A percentile compares a stretch with the other conserved stretches of the same genome.
phyloP scores from a whole-genome alignment of 2,113 vertebrate species.

The Spea bombifrons region DNA sequence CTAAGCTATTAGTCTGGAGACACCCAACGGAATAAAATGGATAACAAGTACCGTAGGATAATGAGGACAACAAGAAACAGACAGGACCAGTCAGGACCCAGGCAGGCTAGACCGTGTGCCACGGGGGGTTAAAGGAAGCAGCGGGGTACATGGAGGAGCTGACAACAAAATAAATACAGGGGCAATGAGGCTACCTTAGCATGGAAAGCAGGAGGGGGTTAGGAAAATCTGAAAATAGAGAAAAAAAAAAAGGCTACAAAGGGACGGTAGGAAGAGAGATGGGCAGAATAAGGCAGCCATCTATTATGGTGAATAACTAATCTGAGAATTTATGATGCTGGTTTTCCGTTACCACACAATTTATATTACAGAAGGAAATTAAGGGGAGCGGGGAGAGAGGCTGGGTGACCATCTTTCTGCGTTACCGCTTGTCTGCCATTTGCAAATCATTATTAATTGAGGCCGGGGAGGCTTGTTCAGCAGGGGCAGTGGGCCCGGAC shows the following conservation, averaged over 20 bases:
- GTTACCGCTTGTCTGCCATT: constrained; percentile 89
- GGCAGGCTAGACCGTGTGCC: background rate
- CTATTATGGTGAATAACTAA: constrained; percentile 80
- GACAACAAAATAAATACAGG: constrained; percentile 28
- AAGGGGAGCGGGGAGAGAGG: constrained; percentile 70
- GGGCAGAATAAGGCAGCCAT: constrained; percentile 64
- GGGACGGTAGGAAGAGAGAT: constrained; percentile 25
- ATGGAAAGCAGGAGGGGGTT: constrained; percentile 48
- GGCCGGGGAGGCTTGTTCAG: constrained; percentile 68
- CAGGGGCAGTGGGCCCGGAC: constrained; percentile 69
- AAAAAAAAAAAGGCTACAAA: constrained; percentile 18
- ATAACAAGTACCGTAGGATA: too few species aligned
- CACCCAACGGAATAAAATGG: too few species aligned
- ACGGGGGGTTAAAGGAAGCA: background rate
- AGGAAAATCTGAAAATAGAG: background rate
- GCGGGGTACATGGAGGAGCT: background rate
- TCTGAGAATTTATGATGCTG: constrained; percentile 78
- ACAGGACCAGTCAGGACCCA: too few species aligned
- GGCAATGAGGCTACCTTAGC: constrained; percentile 24
- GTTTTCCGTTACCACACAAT: constrained; percentile 74
- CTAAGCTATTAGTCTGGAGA: too few species aligned
- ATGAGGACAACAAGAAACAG: too few species aligned
- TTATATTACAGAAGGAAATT: constrained; percentile 80
- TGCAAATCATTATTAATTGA: constrained; percentile 96
- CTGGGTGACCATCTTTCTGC: constrained; percentile 79